Base-by-base conservation (phyloP, 2,888 invertebrate species). In the Deilephila porcellus region DNA sequence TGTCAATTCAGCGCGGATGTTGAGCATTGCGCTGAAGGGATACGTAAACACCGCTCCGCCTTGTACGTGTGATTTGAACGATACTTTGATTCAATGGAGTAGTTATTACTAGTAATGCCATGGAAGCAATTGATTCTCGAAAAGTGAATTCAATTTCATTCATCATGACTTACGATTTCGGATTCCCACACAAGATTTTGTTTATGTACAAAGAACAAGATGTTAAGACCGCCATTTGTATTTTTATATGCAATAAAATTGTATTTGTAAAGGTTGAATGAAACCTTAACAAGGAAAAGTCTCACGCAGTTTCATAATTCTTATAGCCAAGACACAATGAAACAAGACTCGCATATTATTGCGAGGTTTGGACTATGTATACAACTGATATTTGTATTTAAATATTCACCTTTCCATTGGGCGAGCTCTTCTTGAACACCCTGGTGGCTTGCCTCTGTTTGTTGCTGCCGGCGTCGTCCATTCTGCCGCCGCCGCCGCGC, bases 351-450 rank as follows among this genome's bases (percentile, higher is more conserved):
- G 6, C 7, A 59, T 25, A 2, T 1, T 45, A 14, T 11, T 45
- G 11, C 3, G 45, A 3, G 14, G 11, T 45, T 14, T 14, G 14
- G 3, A 45, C 20, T 19, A 1, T 60, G 60, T 25, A 34, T 11
- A 32, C 34, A 45, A 37, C 4, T 20, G 60, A 34, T n/a, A 59
- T 32, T 32, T 3, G 14, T 14, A 20, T 56, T 59, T 3, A 20
- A 6, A 53, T 29, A 62, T n/a, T 45, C 92, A 97, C 97, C 96
- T 98, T 99, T 87, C 98, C 98, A 96, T 99, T 99, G 72, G 98
- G 98, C 77, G 98, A 98, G 92, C 98, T 98, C 93, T 99, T 99
- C 95, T 99, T 99, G 95, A 99, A 99, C 72, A 99, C 99, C 91
- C 98, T 97, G 94, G 97, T 97, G 80, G 97, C 97, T 86, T 97